phyloP scores from a whole-genome alignment of 1,140 invertebrate species.

The Halyomorpha halys region DNA sequence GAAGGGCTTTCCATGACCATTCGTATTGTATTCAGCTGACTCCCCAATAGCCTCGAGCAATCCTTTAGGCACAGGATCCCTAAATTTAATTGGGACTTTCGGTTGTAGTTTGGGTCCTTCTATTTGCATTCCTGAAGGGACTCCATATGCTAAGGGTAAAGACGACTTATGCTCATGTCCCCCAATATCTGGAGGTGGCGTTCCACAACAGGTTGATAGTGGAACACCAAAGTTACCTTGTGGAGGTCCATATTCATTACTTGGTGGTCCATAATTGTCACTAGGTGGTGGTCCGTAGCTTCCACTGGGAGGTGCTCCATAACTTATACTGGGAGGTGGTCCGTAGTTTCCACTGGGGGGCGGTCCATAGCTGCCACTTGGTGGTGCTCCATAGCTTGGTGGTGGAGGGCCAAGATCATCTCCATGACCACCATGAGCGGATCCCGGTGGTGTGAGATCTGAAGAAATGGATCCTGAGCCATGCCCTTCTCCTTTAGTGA shows the following conservation, averaged over 20 bases:
- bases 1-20: constrained; percentile 37
- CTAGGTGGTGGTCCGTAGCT: constrained; percentile 28
- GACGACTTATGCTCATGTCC: constrained; percentile 2
- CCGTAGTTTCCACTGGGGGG: constrained; percentile 20
- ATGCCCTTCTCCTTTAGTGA: not conserved
- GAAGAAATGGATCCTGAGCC: not conserved
- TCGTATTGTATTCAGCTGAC: constrained; percentile 33
- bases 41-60: constrained; percentile 50
- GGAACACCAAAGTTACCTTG: constrained; percentile 30
- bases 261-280: constrained; percentile 29
- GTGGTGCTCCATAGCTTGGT: not conserved
- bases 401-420: constrained; percentile 23
- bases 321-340: constrained; percentile 24
- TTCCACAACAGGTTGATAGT: constrained; percentile 30
- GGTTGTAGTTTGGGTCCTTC: constrained; percentile 37
- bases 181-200: constrained; percentile 30
- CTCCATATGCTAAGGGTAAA: constrained; percentile 30
- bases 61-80: constrained; percentile 54
- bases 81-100: constrained; percentile 51
- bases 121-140: constrained; percentile 32
- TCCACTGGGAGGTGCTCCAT: constrained; percentile 11
- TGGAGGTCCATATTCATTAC: constrained; percentile 30
- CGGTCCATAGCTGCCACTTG: constrained; percentile 25
- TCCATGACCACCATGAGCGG: not conserved
- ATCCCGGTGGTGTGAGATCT: constrained; percentile 1